These are phyloP conservation scores for Palythoa caribaeorum DNA, from an alignment of 92 coral and sea anemone species.

Conservation along the genomic window DNA sequence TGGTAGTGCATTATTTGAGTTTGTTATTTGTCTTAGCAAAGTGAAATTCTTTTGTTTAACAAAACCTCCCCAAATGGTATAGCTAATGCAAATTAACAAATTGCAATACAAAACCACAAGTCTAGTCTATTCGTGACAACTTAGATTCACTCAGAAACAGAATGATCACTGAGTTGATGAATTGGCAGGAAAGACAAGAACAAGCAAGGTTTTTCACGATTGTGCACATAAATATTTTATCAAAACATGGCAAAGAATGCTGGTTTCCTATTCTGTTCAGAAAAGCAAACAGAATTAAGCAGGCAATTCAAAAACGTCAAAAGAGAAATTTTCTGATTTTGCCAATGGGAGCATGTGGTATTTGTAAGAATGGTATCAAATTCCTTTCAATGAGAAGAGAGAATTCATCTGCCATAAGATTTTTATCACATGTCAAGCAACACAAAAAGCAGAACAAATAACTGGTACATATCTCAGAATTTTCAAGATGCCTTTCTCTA, in stretches of 20 bases:
- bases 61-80: background rate
- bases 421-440: conserved; percentile 23
- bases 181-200: background rate
- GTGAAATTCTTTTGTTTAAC: background rate
- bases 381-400: conserved; percentile 1
- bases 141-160: background rate
- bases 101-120: conserved; percentile 3
- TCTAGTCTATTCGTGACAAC: background rate
- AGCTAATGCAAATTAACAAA: background rate
- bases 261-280: conserved; percentile 33
- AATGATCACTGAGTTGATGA: background rate
- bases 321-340: conserved; percentile 9
- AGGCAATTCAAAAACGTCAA: conserved; percentile 38
- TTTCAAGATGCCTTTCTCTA: background rate
- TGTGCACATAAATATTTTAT: conserved; percentile 18
- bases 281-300: conserved; percentile 39
- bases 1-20: background rate
- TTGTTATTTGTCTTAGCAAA: background rate
- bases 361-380: conserved; percentile 19
- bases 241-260: conserved; percentile 9
- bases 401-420: conserved; percentile 15
- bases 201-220: background rate
- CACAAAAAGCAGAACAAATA: conserved; percentile 17
- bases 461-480: conserved; percentile 11
- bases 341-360: conserved; percentile 42